phyloP scores from a whole-genome alignment of 2,888 invertebrate species.

The Drosophila quasianomalipes region DNA sequence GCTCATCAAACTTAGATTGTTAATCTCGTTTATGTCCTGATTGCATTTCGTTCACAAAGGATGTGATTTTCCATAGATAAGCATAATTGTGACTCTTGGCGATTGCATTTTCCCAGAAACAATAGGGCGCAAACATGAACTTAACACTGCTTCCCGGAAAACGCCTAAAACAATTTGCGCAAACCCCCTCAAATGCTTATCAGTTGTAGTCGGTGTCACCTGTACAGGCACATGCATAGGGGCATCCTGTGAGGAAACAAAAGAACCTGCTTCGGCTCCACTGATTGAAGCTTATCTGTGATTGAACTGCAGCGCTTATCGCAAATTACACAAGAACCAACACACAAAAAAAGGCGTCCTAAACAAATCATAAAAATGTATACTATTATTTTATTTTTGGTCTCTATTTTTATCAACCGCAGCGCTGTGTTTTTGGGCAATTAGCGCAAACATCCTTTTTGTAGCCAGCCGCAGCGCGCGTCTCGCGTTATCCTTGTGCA shows the following conservation, averaged over 20 bases:
- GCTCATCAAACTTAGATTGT: background rate
- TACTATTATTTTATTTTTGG: slow-evolving; percentile 12
- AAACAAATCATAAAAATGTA: slow-evolving; percentile 57
- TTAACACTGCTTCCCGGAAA: slow-evolving; percentile 77
- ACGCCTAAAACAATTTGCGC: slow-evolving; percentile 59
- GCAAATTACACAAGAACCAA: slow-evolving; percentile 60
- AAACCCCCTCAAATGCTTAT: slow-evolving; percentile 53
- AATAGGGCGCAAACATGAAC: slow-evolving; percentile 73
- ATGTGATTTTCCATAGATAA: slow-evolving; percentile 36
- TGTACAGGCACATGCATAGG: slow-evolving; percentile 54
- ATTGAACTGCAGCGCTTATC: slow-evolving; percentile 73
- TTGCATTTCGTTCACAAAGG: slow-evolving; percentile 24
- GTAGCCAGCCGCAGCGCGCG: slow-evolving; percentile 47
- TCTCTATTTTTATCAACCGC: slow-evolving; percentile 71
- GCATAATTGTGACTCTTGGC: slow-evolving; percentile 23
- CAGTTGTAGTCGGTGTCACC: slow-evolving; percentile 51
- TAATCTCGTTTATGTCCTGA: background rate
- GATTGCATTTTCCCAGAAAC: slow-evolving; percentile 70
- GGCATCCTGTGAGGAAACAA: slow-evolving; percentile 65
- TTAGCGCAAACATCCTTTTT: slow-evolving; percentile 77
- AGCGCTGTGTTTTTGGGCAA: slow-evolving; percentile 56
- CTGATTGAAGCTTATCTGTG: slow-evolving; percentile 61
- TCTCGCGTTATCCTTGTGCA: slow-evolving; percentile 70
- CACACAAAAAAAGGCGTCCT: slow-evolving; percentile 44
- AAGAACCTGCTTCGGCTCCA: slow-evolving; percentile 50